phyloP scores from a whole-genome alignment of 2,888 invertebrate genomes.

The Micoletzkya japonica region DNA sequence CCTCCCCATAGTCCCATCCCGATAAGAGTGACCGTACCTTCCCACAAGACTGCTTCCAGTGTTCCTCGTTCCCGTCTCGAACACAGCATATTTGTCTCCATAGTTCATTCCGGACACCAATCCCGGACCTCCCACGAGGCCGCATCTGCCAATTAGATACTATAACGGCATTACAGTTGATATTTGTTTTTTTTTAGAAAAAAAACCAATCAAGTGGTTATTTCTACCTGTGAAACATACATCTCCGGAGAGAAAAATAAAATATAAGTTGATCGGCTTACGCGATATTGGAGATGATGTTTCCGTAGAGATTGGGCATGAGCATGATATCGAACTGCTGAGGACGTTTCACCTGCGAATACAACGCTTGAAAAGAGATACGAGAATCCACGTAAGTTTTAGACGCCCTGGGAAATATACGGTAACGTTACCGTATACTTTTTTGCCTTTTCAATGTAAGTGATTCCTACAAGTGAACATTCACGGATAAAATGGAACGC shows the following conservation, averaged over 20 bases:
- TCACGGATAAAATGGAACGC: too few relatives aligned
- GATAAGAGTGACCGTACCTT: constrained; percentile 84
- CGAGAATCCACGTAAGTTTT: not conserved
- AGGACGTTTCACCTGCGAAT: constrained; percentile 70
- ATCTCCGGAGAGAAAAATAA: too few relatives aligned
- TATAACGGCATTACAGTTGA: constrained; percentile 68
- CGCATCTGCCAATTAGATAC: constrained; percentile 75
- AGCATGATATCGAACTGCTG: constrained; percentile 96
- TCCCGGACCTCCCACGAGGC: constrained; percentile 92
- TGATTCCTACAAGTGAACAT: not conserved
- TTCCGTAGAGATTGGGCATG: constrained; percentile 95
- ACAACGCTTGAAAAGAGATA: not conserved
- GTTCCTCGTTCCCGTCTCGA: constrained; percentile 83
- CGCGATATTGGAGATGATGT: constrained; percentile 74
- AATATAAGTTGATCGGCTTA: not conserved
- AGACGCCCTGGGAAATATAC: too few relatives aligned
- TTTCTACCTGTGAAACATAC: too few relatives aligned
- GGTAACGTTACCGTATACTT: not conserved
- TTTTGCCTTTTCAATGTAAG: not conserved
- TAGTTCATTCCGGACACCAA: constrained; percentile 89
- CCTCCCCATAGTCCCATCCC: too few relatives aligned
- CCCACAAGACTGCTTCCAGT: constrained; percentile 92
- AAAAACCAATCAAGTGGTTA: too few relatives aligned
- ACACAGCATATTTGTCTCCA: constrained; percentile 72
- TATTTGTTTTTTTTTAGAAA: too few relatives aligned